Percentiles rank a stretch among this genome's conserved stretches.
These are phyloP conservation scores for Urocolius indicus DNA, from an alignment of 2,113 vertebrate genomes.

Conservation along the genomic window DNA sequence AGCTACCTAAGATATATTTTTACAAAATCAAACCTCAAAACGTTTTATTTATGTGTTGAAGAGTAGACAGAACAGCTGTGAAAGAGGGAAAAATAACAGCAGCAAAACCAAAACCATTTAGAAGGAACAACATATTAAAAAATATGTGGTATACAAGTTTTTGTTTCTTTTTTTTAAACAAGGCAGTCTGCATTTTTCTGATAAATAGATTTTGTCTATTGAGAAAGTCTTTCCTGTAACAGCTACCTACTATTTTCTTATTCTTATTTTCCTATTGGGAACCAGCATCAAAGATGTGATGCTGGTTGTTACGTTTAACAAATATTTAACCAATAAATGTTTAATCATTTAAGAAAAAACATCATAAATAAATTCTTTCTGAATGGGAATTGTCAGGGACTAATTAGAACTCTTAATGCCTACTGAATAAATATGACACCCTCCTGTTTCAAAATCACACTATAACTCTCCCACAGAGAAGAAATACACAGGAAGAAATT, in stretches of 20 bases:
- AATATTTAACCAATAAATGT: slow-evolving; percentile 65
- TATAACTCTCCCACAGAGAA: slow-evolving; percentile 33
- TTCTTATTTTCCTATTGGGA: slow-evolving; percentile 31
- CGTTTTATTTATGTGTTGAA: slow-evolving; percentile 47
- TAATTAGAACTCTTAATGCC: slow-evolving; percentile 66
- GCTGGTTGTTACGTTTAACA: slow-evolving; percentile 14
- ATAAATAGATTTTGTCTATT: slow-evolving; percentile 12
- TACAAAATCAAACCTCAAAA: slow-evolving; percentile 63
- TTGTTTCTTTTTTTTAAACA: slow-evolving; percentile 14
- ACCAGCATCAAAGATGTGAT: slow-evolving; percentile 3
- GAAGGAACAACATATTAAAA: neutral
- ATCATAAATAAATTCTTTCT: slow-evolving; percentile 63
- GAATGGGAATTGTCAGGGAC: slow-evolving; percentile 54
- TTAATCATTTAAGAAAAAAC: slow-evolving; percentile 61
- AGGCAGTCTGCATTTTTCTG: neutral
- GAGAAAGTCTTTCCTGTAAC: neutral
- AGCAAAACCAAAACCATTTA: slow-evolving; percentile 17
- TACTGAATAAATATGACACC: slow-evolving; percentile 59
- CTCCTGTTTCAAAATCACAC: slow-evolving; percentile 33
- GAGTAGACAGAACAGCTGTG: slow-evolving; percentile 17
- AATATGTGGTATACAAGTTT: slow-evolving; percentile 7
- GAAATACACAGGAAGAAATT: slow-evolving; percentile 48
- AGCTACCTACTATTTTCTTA: neutral
- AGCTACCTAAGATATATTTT: slow-evolving; percentile 41
- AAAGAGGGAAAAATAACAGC: slow-evolving; percentile 3